A percentile compares a stretch with the other conserved stretches of the same genome.
These are phyloP conservation scores for Sinelater perroti DNA, from an alignment of 2,888 invertebrate genomes.

Conservation along the genomic window DNA sequence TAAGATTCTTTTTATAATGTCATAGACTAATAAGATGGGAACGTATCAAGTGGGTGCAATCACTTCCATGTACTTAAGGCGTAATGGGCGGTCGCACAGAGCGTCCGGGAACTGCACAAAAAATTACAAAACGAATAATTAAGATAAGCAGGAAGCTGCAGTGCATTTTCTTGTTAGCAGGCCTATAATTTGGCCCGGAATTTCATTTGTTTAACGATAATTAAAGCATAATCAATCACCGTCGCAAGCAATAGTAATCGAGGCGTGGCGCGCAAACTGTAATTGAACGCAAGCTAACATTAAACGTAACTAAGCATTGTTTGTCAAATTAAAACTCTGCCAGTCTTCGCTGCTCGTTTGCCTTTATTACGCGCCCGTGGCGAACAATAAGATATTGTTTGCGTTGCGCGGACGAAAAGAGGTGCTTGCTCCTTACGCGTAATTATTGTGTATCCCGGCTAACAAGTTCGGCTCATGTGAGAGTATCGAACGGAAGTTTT, in stretches of 20 bases:
- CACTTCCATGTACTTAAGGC: too few species aligned
- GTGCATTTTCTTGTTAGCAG: slow-evolving; percentile 38
- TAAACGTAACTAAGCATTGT: slow-evolving; percentile 22
- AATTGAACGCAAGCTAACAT: slow-evolving; percentile 17
- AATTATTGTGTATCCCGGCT: slow-evolving; percentile 19
- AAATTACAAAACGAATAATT: too few species aligned
- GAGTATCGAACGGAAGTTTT: slow-evolving; percentile 22
- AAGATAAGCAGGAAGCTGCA: slow-evolving; percentile 31
- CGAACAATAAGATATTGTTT: too few species aligned
- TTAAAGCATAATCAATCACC: slow-evolving; percentile 39
- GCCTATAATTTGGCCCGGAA: slow-evolving; percentile 40
- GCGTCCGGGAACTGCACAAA: too few species aligned
- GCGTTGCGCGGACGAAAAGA: not conserved
- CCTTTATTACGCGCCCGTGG: too few species aligned
- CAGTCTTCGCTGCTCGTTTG: slow-evolving; percentile 2
- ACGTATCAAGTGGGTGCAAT: too few species aligned
- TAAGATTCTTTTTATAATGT: too few species aligned
- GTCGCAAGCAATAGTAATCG: slow-evolving; percentile 29
- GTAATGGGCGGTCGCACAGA: too few species aligned
- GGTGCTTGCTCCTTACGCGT: not conserved
- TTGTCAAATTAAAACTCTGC: slow-evolving; percentile 11
- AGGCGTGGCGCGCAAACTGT: slow-evolving; percentile 19
- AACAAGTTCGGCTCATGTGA: slow-evolving; percentile 17
- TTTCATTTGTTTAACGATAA: slow-evolving; percentile 40
- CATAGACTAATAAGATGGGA: too few species aligned